These are phyloP conservation scores for Stegostoma tigrinum DNA, from an alignment of 2,113 vertebrate species.

Conservation along the genomic window DNA sequence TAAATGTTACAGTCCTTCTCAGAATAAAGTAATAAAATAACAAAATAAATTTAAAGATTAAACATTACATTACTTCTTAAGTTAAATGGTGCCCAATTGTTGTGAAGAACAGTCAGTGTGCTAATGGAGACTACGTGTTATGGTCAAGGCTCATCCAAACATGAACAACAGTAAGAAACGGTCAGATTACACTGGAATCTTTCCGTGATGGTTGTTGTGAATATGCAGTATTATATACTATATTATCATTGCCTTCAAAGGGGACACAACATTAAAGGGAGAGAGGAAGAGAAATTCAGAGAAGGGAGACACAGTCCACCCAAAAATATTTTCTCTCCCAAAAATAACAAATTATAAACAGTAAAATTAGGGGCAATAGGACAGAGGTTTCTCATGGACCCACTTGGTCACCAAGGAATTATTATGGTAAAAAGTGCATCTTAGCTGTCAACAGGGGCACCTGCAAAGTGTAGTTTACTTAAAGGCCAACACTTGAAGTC, in stretches of 20 bases:
- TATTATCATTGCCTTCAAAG: neutral
- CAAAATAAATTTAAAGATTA: no score
- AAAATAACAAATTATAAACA: neutral
- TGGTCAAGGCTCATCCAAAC: neutral
- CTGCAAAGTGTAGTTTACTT: neutral
- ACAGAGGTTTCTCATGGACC: neutral
- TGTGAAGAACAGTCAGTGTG: neutral
- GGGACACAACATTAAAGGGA: neutral
- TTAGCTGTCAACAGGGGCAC: neutral
- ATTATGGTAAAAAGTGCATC: neutral
- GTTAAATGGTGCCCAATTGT: neutral
- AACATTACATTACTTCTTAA: no score
- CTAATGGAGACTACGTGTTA: neutral
- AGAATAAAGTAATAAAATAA: no score
- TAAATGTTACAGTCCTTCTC: no score
- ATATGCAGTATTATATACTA: neutral
- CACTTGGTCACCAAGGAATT: neutral
- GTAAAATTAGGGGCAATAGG: neutral
- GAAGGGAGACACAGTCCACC: neutral
- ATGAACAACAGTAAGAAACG: neutral
- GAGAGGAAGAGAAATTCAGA: no score
- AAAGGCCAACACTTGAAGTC: neutral
- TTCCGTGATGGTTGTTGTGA: neutral
- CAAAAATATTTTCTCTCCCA: neutral
- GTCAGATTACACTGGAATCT: neutral